phyloP scores from a whole-genome alignment of 2,113 vertebrate species.

The Rhizomys pruinosus region DNA sequence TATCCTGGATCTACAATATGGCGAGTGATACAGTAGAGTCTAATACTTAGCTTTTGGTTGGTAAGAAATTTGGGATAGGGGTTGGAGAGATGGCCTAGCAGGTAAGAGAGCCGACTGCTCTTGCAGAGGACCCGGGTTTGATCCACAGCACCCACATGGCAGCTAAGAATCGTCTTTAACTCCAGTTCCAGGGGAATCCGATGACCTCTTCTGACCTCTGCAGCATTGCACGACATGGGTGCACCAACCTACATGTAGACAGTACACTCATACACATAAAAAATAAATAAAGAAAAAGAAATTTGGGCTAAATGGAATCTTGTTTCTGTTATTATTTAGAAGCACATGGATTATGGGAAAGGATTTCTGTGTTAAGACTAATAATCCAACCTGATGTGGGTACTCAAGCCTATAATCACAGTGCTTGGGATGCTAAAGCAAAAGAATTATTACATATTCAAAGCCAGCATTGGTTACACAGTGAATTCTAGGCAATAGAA shows the following conservation, averaged over 20 bases:
- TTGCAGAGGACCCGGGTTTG: no score
- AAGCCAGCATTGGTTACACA: neutral
- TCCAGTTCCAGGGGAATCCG: no score
- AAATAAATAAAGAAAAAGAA: slow-evolving; percentile 62
- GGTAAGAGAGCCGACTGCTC: no score
- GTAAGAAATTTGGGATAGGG: slow-evolving; percentile 48
- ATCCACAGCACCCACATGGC: no score
- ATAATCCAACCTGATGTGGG: neutral
- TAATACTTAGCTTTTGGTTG: neutral
- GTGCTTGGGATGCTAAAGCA: neutral
- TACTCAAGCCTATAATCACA: neutral
- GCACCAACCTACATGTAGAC: no score
- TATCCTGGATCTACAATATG: neutral
- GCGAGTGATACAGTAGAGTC: neutral
- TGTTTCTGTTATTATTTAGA: neutral
- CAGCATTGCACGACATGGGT: no score
- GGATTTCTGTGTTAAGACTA: slow-evolving; percentile 25
- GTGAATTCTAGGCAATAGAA: neutral
- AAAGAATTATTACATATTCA: neutral
- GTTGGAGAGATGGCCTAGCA: no score
- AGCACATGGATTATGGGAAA: slow-evolving; percentile 4
- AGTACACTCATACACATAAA: no score
- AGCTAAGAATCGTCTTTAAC: no score
- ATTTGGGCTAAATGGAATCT: neutral
- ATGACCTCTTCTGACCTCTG: no score